Percentiles rank a stretch among this genome's conserved stretches.
Conservation (phyloP, 2,797 vertebrate genomes). For the Astyanax mexicanus region DNA sequence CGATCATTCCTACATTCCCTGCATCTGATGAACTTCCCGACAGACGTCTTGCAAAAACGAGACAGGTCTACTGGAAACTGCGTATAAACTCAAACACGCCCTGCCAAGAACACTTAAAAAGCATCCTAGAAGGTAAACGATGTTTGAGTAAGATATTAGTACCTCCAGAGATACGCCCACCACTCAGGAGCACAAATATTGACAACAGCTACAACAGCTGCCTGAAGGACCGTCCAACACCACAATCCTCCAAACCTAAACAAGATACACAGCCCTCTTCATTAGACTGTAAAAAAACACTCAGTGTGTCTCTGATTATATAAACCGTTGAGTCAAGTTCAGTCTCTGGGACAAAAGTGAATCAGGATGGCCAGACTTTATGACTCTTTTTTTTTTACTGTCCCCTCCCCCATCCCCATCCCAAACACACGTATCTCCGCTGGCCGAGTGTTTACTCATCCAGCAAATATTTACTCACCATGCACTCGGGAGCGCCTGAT, state of each 20-base stretch:
- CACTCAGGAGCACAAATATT: constrained; percentile 15
- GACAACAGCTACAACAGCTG: background rate
- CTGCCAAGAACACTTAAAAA: constrained; percentile 46
- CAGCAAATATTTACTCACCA: constrained; percentile 45
- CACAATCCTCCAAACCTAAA: background rate
- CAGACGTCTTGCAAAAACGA: background rate
- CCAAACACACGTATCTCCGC: background rate
- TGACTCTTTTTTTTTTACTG: background rate
- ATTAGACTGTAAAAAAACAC: constrained; percentile 24
- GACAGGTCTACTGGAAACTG: background rate
- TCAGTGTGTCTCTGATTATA: constrained; percentile 7
- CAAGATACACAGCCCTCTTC: background rate
- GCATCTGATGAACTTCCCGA: constrained; percentile 1
- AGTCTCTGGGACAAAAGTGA: constrained; percentile 11
- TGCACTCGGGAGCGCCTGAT: background rate
- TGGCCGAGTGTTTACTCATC: constrained; percentile 24
- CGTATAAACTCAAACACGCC: background rate
- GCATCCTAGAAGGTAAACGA: constrained; percentile 31
- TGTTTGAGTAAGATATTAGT: constrained; percentile 11
- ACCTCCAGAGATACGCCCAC: background rate
- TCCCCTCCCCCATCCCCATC: background rate
- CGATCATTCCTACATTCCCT: background rate
- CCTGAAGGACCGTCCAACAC: background rate
- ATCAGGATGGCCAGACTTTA: constrained; percentile 4
- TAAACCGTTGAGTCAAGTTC: constrained; percentile 18